A percentile compares a stretch with the other conserved stretches of the same genome.
These are phyloP conservation scores for Vulpes ferrilata DNA, from an alignment of 2,113 vertebrate genomes.

Conservation along the genomic window DNA sequence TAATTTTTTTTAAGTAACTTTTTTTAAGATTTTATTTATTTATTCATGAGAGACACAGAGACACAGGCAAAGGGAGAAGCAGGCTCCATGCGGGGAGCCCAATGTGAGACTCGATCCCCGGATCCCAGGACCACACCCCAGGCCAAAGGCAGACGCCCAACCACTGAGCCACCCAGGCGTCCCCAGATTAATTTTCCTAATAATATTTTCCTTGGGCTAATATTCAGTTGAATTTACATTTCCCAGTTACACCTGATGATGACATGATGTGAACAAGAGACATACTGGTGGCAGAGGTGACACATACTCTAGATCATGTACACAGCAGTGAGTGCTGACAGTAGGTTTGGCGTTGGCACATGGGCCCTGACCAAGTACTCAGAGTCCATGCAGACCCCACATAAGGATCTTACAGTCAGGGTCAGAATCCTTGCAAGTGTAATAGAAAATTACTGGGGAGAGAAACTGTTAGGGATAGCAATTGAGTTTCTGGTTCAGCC, in stretches of 20 bases:
- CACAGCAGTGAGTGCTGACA: background rate
- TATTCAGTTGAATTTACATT: background rate
- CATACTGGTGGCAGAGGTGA: no score
- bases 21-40: no score
- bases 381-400: background rate
- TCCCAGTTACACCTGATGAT: background rate
- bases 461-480: background rate
- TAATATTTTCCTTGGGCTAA: background rate
- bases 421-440: background rate
- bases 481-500: background rate
- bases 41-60: no score
- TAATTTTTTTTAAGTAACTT: background rate
- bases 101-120: no score
- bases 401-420: background rate
- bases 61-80: no score
- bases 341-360: background rate
- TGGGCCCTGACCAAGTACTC: background rate
- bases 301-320: background rate
- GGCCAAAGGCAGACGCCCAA: no score
- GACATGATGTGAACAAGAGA: background rate
- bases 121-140: no score
- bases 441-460: background rate
- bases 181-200: conserved; percentile 19
- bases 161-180: no score
- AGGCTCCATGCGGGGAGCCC: no score